phyloP scores from a whole-genome alignment of 2,797 vertebrate genomes.

The Gallinago nigripennis region DNA sequence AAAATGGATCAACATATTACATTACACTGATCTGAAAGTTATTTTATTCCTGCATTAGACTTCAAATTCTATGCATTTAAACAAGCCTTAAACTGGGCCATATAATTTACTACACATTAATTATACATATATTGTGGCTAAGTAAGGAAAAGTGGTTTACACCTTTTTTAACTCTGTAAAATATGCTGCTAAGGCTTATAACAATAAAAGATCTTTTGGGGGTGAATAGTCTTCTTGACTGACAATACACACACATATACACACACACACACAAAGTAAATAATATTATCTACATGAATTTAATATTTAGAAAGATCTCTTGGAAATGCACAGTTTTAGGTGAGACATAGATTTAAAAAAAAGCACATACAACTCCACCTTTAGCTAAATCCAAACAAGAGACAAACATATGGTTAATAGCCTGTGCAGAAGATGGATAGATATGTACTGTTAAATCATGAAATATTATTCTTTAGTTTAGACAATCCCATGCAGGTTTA shows the following conservation, averaged over 20 bases:
- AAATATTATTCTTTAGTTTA: not conserved
- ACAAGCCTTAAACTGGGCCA: slow-evolving; percentile 79
- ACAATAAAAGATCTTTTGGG: not conserved
- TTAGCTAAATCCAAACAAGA: not conserved
- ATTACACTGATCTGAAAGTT: slow-evolving; percentile 79
- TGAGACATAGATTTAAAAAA: not conserved
- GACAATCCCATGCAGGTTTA: not conserved
- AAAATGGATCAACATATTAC: slow-evolving; percentile 84
- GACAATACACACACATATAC: not conserved
- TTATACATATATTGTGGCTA: slow-evolving; percentile 74
- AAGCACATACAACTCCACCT: not conserved
- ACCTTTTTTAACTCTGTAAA: slow-evolving; percentile 71
- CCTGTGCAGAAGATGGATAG: not conserved
- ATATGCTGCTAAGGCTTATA: not conserved
- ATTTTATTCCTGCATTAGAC: slow-evolving; percentile 79
- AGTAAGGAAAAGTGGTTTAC: slow-evolving; percentile 72
- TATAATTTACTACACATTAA: slow-evolving; percentile 81
- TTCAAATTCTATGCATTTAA: slow-evolving; percentile 85
- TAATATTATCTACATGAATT: not conserved
- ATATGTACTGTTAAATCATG: not conserved
- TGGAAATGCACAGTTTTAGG: not conserved
- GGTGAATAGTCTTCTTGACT: not conserved
- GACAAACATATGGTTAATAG: not conserved
- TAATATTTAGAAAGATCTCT: not conserved
- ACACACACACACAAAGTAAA: not conserved